These are phyloP conservation scores for Sialis lutaria DNA, from an alignment of 2,888 invertebrate species.

Conservation along the genomic window DNA sequence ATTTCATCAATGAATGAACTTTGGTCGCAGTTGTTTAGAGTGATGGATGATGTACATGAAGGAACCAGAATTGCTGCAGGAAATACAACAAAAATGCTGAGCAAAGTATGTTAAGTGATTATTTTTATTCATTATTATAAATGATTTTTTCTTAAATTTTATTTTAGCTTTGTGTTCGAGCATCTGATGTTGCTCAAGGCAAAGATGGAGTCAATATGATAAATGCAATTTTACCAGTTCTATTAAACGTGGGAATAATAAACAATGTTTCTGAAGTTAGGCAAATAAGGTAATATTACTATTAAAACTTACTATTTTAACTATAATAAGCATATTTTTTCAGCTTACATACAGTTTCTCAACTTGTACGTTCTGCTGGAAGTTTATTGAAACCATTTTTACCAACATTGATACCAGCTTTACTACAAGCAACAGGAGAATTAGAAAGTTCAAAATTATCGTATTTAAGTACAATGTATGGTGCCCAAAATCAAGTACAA, in stretches of 20 bases:
- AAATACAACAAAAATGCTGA: conserved; percentile 49
- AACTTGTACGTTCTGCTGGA: conserved; percentile 69
- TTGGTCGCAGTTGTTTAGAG: conserved; percentile 72
- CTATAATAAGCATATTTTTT: conserved; percentile 5
- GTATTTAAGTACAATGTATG: conserved; percentile 54
- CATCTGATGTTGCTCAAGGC: conserved; percentile 50
- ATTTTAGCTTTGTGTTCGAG: conserved; percentile 47
- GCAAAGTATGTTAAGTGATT: conserved; percentile 38
- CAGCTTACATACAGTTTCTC: conserved; percentile 71
- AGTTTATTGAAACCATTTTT: conserved; percentile 65
- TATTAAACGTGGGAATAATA: conserved; percentile 64
- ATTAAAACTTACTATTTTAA: not conserved
- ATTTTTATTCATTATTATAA: conserved; percentile 1
- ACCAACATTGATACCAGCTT: conserved; percentile 60
- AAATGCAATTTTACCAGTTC: conserved; percentile 57
- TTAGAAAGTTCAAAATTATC: conserved; percentile 65
- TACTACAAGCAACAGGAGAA: conserved; percentile 75
- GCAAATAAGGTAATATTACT: conserved; percentile 39
- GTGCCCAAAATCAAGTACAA: conserved; percentile 49
- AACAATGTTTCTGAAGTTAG: conserved; percentile 66
- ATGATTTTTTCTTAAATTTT: conserved; percentile 10
- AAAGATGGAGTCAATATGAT: conserved; percentile 56
- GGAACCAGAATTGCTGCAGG: conserved; percentile 61
- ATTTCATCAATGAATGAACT: conserved; percentile 34
- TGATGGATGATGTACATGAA: conserved; percentile 91